These are phyloP conservation scores for Propithecus perrieri DNA, from an alignment of 2,797 vertebrate genomes.

Conservation along the genomic window DNA sequence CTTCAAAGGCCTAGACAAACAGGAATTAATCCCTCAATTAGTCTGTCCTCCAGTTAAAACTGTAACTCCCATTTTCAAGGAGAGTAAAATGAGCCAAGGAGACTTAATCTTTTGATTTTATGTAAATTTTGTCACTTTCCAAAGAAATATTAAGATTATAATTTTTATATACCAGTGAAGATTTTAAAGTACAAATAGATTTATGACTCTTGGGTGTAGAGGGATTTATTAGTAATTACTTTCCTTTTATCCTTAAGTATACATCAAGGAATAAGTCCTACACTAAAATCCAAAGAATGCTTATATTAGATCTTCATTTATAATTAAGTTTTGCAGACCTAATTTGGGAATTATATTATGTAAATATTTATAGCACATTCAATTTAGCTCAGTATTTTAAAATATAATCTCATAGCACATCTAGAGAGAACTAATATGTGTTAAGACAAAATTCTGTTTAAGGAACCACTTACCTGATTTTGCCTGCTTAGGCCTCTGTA, in stretches of 20 bases:
- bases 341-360: background rate
- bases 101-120: background rate
- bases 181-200: slow-evolving; percentile 16
- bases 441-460: background rate
- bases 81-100: slow-evolving; percentile 5
- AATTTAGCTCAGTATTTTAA: slow-evolving; percentile 1
- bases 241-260: slow-evolving; percentile 7
- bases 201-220: background rate
- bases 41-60: slow-evolving; percentile 17
- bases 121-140: slow-evolving; percentile 21
- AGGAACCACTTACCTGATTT: background rate
- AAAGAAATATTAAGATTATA: slow-evolving; percentile 8
- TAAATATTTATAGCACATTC: slow-evolving; percentile 11
- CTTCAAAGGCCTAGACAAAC: slow-evolving; percentile 35
- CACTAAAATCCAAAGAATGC: background rate
- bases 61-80: background rate
- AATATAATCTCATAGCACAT: background rate
- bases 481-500: background rate
- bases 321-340: background rate
- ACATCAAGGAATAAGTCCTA: background rate
- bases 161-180: background rate
- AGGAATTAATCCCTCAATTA: slow-evolving; percentile 16
- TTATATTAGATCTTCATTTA: slow-evolving; percentile 39
- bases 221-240: slow-evolving; percentile 13
- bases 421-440: background rate